Base-by-base conservation (phyloP, 2,797 vertebrate species). In the Geotrypetes seraphini region DNA sequence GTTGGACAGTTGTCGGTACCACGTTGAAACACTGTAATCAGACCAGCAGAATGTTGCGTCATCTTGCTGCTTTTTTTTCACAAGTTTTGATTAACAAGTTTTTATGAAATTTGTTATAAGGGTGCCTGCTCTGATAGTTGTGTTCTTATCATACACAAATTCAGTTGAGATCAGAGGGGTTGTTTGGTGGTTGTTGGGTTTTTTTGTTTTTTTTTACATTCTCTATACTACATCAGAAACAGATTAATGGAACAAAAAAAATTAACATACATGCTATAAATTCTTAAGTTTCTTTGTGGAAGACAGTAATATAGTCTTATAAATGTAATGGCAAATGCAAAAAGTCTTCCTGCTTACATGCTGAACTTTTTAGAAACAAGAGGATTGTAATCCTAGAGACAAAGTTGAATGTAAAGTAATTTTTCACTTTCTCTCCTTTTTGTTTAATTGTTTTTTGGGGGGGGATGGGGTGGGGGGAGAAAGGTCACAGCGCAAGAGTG, bases 301-400 rank as follows among this genome's bases (percentile, higher is more conserved):
- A 66, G 69, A 72, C 41, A 2, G 57, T 59, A 52, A 35, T 60
- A 28, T 12, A 53, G 49, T 75, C 63, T 73, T 68, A 72, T 33
- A 66, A 47, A 33, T 55, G 14, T 29, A 41, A 63, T 35, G 37
- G 51, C 69, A 71, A n/a, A 39, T 64, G 64, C 13, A 18, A 52
- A 18, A 52, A 9, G 57, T 74, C 77, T 79, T 77, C 71, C 72
- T 69, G 62, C 73, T 72, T 67, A 65, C 37, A 26, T 54, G 66
- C 69, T 67, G 69, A 78, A 56, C 57, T 69, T 62, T 44, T 53
- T 67, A 60, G 69, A 76, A 64, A n/a, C n/a, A 62, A 62, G 69
- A 77, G 75, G 87, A 92, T 89, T 92, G 89, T 91, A 89, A 87
- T 78, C 87, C 84, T n/a, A n/a, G 82, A 87, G 90, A 92, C 87